These are phyloP conservation scores for Eupithecia abbreviata DNA, from an alignment of 2,888 invertebrate genomes.

Conservation along the genomic window DNA sequence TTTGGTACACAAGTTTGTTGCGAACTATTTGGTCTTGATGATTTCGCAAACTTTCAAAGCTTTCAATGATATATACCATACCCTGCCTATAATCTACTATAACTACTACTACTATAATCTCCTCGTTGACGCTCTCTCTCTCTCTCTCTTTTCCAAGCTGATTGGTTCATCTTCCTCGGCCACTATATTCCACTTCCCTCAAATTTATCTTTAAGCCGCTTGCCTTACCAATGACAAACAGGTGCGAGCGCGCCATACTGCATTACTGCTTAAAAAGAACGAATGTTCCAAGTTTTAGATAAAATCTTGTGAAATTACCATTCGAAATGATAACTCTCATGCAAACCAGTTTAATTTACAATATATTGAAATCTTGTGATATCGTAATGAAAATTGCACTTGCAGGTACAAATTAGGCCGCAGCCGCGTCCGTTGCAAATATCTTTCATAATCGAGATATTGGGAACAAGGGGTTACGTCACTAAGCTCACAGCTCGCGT, in stretches of 20 bases:
- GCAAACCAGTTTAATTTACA: constrained; percentile 13
- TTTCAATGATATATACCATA: too few relatives aligned
- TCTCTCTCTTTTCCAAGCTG: not conserved
- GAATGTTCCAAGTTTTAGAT: constrained; percentile 3
- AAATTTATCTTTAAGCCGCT: not conserved
- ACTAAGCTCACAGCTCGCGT: constrained; percentile 29
- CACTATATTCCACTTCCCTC: not conserved
- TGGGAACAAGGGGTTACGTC: constrained; percentile 43
- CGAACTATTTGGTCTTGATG: not conserved
- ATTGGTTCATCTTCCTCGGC: too few relatives aligned
- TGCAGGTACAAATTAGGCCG: constrained; percentile 38
- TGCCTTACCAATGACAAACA: not conserved
- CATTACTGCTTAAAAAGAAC: not conserved
- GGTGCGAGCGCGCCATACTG: not conserved
- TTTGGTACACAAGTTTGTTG: not conserved
- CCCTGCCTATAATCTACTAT: too few relatives aligned
- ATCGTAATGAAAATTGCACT: constrained; percentile 24
- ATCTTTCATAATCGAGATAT: constrained; percentile 43
- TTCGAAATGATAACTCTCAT: constrained; percentile 16
- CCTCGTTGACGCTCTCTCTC: not conserved
- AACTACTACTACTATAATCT: too few relatives aligned
- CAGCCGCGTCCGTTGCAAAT: constrained; percentile 31
- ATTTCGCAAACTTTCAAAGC: not conserved
- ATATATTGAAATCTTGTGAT: constrained; percentile 22
- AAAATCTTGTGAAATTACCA: constrained; percentile 17